phyloP scores from a whole-genome alignment of 1,140 invertebrate genomes.

The Theocolax elegans region DNA sequence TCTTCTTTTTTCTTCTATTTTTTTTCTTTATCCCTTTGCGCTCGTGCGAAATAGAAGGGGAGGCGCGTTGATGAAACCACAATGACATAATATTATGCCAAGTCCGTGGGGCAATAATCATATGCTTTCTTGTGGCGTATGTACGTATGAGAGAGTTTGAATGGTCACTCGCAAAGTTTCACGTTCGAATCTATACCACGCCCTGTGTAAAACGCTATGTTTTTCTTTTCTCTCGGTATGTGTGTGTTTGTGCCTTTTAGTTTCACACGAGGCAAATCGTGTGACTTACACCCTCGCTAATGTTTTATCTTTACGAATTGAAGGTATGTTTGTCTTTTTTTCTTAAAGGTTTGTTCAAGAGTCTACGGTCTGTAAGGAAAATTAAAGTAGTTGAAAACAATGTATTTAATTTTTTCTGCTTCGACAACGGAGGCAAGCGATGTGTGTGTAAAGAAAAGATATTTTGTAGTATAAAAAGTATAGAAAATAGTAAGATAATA shows the following conservation, averaged over 20 bases:
- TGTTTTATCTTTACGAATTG: no score
- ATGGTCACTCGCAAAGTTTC: background rate
- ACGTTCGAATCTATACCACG: slow-evolving; percentile 29
- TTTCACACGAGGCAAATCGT: background rate
- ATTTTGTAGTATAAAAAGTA: no score
- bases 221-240: background rate
- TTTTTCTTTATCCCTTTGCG: background rate
- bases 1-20: slow-evolving; percentile 18
- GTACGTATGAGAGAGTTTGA: no score
- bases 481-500: no score
- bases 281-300: no score
- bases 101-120: slow-evolving; percentile 52
- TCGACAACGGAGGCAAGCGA: no score
- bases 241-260: background rate
- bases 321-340: no score
- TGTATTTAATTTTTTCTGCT: no score
- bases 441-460: no score
- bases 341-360: no score
- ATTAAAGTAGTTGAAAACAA: no score
- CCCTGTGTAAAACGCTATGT: slow-evolving; percentile 13
- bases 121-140: slow-evolving; percentile 37
- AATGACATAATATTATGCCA: slow-evolving; percentile 57
- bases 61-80: slow-evolving; percentile 48
- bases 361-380: no score
- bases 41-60: background rate